phyloP scores from a whole-genome alignment of 1,140 invertebrate species.

The Drosophila burlai region DNA sequence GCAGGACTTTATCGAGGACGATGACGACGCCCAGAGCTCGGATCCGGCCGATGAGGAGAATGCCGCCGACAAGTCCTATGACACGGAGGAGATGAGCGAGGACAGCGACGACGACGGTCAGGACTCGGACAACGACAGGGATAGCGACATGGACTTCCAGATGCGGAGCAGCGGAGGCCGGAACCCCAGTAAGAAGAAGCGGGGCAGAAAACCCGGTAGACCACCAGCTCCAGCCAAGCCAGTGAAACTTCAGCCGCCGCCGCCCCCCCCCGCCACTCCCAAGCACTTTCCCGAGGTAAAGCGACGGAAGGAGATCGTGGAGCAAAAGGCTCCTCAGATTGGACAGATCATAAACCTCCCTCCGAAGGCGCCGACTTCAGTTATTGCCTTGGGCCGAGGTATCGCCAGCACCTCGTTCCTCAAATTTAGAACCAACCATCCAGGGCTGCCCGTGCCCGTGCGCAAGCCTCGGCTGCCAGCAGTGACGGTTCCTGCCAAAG shows the following conservation, averaged over 20 bases:
- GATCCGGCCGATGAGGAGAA: slow-evolving; percentile 72
- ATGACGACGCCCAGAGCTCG: slow-evolving; percentile 65
- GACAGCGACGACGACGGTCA: slow-evolving; percentile 65
- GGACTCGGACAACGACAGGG: slow-evolving; percentile 82
- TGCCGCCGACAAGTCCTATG: slow-evolving; percentile 57
- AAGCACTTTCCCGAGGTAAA: slow-evolving; percentile 43
- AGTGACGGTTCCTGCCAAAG: slow-evolving; percentile 14
- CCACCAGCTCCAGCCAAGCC: slow-evolving; percentile 9
- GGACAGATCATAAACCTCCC: slow-evolving; percentile 62
- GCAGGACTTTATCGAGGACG: slow-evolving; percentile 66
- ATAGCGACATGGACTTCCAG: slow-evolving; percentile 82
- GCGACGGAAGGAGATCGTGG: slow-evolving; percentile 37
- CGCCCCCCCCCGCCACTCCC: background rate
- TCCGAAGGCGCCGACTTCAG: slow-evolving; percentile 49
- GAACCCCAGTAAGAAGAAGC: slow-evolving; percentile 67
- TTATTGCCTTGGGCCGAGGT: slow-evolving; percentile 61
- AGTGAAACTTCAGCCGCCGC: slow-evolving; percentile 1
- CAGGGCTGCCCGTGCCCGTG: slow-evolving; percentile 33
- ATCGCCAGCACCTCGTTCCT: slow-evolving; percentile 63
- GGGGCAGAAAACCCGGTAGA: slow-evolving; percentile 36
- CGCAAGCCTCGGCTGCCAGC: slow-evolving; percentile 17
- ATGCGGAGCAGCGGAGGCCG: slow-evolving; percentile 63
- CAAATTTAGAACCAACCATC: slow-evolving; percentile 46
- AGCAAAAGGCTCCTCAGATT: slow-evolving; percentile 38
- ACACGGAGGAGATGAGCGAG: slow-evolving; percentile 82